These are phyloP conservation scores for Gila orcuttii DNA, from an alignment of 2,113 vertebrate species.

Conservation along the genomic window DNA sequence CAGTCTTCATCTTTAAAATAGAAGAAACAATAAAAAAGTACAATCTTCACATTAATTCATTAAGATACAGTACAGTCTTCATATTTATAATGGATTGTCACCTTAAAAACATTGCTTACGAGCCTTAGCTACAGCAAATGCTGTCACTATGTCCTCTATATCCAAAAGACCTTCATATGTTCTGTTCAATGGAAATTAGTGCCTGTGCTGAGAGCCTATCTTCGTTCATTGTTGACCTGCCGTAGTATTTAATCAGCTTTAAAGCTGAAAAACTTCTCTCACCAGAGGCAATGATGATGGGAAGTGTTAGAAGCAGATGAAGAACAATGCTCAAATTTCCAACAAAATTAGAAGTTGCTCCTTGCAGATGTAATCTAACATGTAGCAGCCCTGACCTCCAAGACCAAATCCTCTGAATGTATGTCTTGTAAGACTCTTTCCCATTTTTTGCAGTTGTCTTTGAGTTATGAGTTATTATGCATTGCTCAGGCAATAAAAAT, in stretches of 20 bases:
- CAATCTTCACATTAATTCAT: not conserved
- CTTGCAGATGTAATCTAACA: not conserved
- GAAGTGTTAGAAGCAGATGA: conserved; percentile 38
- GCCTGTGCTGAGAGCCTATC: conserved; percentile 32
- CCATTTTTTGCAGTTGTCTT: not conserved
- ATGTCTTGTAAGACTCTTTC: not conserved
- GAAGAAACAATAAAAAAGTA: no score
- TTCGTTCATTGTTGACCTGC: conserved; percentile 45
- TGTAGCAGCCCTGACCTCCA: not conserved
- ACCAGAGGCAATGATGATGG: conserved; percentile 9
- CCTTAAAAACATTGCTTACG: not conserved
- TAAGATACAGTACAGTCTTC: no score
- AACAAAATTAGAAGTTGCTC: not conserved
- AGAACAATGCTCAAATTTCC: not conserved
- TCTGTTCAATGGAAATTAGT: conserved; percentile 32
- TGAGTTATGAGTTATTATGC: not conserved
- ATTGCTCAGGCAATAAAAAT: not conserved
- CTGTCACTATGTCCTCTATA: not conserved
- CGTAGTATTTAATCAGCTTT: conserved; percentile 36
- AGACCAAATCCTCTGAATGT: not conserved
- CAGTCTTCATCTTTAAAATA: no score
- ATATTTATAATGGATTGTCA: not conserved
- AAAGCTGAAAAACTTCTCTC: not conserved
- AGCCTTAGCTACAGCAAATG: not conserved
- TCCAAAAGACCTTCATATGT: conserved; percentile 18